A percentile compares a stretch with the other conserved stretches of the same genome.
phyloP scores from a whole-genome alignment of 2,113 vertebrate genomes.

The Chunga burmeisteri region DNA sequence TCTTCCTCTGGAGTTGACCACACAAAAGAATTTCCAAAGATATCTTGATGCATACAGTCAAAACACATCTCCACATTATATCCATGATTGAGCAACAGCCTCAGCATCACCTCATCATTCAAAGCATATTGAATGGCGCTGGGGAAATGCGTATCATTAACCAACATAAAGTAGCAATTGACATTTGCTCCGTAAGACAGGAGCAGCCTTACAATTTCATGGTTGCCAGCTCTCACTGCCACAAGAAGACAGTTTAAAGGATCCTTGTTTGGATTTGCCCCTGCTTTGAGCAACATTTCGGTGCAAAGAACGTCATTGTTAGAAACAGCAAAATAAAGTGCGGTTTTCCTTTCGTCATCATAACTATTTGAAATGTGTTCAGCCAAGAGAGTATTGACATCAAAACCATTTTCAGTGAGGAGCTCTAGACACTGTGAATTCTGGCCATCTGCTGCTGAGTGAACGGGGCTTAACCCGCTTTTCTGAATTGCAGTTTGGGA shows the following conservation, averaged over 20 bases:
- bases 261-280: conserved; percentile 82
- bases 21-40: conserved; percentile 73
- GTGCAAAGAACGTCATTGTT: conserved; percentile 83
- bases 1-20: conserved; percentile 70
- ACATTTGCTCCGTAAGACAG: conserved; percentile 81
- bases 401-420: conserved; percentile 78
- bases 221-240: conserved; percentile 81
- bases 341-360: conserved; percentile 77
- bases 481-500: conserved; percentile 78
- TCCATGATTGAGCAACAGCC: conserved; percentile 84
- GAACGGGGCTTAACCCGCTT: conserved; percentile 81
- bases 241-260: conserved; percentile 87
- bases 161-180: conserved; percentile 85
- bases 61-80: conserved; percentile 86
- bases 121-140: conserved; percentile 88
- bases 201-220: conserved; percentile 83
- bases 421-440: conserved; percentile 81
- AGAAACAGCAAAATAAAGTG: conserved; percentile 83
- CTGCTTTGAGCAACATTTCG: conserved; percentile 76
- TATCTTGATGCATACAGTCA: conserved; percentile 79
- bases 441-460: conserved; percentile 84
- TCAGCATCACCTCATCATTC: conserved; percentile 87
- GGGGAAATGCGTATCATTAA: conserved; percentile 85
- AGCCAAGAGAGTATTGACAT: conserved; percentile 80
- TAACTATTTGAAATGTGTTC: conserved; percentile 81